Conservation (phyloP, 2,888 invertebrate genomes). For the Drosophila engyochracea region DNA sequence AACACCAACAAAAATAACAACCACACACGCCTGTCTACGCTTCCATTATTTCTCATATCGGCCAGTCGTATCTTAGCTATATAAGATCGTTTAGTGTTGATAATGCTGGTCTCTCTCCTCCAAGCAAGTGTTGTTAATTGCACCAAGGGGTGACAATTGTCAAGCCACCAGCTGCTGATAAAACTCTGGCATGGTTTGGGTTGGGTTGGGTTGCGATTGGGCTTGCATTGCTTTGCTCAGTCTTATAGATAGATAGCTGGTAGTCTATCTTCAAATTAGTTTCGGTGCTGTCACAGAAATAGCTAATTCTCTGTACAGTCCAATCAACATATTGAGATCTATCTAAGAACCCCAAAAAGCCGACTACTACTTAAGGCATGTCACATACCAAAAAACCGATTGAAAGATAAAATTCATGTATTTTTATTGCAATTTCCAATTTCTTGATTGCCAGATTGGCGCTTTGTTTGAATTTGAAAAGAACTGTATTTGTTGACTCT, state of each 20-base stretch:
- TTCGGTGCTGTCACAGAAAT: constrained; percentile 40
- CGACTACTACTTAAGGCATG: not conserved
- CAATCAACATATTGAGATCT: constrained; percentile 41
- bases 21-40: constrained; percentile 67
- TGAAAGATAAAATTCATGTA: not conserved
- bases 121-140: constrained; percentile 71
- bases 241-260: constrained; percentile 8
- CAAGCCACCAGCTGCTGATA: constrained; percentile 30
- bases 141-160: constrained; percentile 45
- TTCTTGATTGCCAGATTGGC: not conserved
- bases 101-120: constrained; percentile 38
- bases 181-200: not conserved
- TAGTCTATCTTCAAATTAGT: constrained; percentile 46
- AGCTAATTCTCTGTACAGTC: constrained; percentile 21
- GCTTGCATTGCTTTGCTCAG: not conserved
- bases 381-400: constrained; percentile 15
- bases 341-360: constrained; percentile 6
- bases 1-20: constrained; percentile 5
- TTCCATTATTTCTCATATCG: constrained; percentile 63
- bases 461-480: not conserved
- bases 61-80: constrained; percentile 56
- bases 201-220: not conserved
- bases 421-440: not conserved
- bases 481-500: not conserved
- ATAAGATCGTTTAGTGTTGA: constrained; percentile 62